phyloP scores from a whole-genome alignment of 2,888 invertebrate species.

The Taenaris catops region DNA sequence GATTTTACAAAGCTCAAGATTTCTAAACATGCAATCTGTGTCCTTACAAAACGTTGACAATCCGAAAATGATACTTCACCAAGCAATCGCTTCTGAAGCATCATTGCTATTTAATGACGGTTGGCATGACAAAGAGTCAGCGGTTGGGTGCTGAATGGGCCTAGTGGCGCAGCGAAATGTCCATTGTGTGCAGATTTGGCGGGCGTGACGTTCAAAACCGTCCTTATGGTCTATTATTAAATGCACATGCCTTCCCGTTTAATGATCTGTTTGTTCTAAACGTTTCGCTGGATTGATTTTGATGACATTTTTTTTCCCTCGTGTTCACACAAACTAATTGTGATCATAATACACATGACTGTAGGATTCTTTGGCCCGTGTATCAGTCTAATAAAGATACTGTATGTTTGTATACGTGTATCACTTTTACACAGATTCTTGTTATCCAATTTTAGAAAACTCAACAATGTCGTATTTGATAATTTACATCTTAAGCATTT shows the following conservation, averaged over 20 bases:
- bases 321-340: no score
- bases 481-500: no score
- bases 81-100: slow-evolving; percentile 10
- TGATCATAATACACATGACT: no score
- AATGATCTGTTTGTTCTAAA: not conserved
- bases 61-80: slow-evolving; percentile 30
- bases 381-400: no score
- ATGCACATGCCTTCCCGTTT: slow-evolving; percentile 10
- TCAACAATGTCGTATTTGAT: no score
- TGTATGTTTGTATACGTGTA: no score
- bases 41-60: slow-evolving; percentile 7
- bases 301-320: no score
- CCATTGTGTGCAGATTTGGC: slow-evolving; percentile 12
- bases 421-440: no score
- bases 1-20: no score
- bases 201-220: slow-evolving; percentile 19
- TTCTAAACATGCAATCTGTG: no score
- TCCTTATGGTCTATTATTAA: slow-evolving; percentile 3
- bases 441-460: no score
- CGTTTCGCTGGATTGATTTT: not conserved
- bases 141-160: slow-evolving; percentile 30
- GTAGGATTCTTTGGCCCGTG: no score
- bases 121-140: slow-evolving; percentile 28
- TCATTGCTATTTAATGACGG: slow-evolving; percentile 46
- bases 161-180: slow-evolving; percentile 31